Evolutionary conservation across 2,113 vertebrate species (phyloP).

Genomic region (Percina caprodes): DNA sequence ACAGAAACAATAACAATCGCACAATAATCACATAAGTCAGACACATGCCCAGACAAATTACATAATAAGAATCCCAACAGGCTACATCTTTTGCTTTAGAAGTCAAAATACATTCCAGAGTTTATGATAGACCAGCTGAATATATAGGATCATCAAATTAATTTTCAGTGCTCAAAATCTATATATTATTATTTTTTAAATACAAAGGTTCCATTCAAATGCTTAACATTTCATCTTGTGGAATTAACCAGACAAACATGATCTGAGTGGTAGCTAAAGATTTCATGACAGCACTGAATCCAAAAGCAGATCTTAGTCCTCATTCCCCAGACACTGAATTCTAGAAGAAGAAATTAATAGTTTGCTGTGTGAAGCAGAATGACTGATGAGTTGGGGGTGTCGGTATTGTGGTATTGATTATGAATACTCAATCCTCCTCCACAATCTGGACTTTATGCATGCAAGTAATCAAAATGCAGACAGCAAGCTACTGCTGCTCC

Average conservation of each 20-base stretch:
- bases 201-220: slow-evolving; percentile 43
- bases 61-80: slow-evolving; percentile 48
- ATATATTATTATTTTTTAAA: slow-evolving; percentile 20
- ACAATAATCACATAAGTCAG: slow-evolving; percentile 47
- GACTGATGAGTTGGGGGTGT: slow-evolving; percentile 45
- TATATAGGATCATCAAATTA: slow-evolving; percentile 36
- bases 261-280: slow-evolving; percentile 45
- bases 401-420: slow-evolving; percentile 63
- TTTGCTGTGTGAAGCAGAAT: slow-evolving; percentile 43
- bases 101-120: slow-evolving; percentile 41
- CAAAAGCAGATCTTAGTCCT: slow-evolving; percentile 39
- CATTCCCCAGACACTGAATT: slow-evolving; percentile 26
- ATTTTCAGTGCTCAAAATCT: slow-evolving; percentile 22
- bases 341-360: slow-evolving; percentile 41
- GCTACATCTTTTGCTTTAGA: slow-evolving; percentile 14
- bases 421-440: slow-evolving; percentile 58
- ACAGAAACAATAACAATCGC: slow-evolving; percentile 63
- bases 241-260: slow-evolving; percentile 52
- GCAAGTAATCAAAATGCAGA: slow-evolving; percentile 75
- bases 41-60: slow-evolving; percentile 43
- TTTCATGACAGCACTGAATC: slow-evolving; percentile 29
- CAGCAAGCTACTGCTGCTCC: slow-evolving; percentile 46
- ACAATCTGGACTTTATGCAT: slow-evolving; percentile 61
- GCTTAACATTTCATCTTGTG: slow-evolving; percentile 37
- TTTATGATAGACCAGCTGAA: slow-evolving; percentile 32